Evolutionary conservation across 2,113 vertebrate genomes (phyloP), one percentile per base, ranked within the genome.

Genomic region (Notothenia coriiceps): DNA sequence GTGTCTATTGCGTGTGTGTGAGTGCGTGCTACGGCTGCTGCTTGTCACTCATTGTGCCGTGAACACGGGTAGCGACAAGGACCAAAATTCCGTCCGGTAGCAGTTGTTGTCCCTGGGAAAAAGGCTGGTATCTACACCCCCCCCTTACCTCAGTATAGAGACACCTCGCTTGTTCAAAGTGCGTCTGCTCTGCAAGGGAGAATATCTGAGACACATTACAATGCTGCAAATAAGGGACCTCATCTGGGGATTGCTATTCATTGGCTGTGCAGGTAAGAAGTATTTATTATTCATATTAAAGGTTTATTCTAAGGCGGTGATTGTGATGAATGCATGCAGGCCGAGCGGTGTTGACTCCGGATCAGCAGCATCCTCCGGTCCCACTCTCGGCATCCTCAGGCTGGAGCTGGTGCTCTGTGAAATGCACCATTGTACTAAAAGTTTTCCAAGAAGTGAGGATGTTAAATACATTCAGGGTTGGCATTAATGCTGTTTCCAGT

Each of bases 11-110:
- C 61, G 95, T 76, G 92, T 79, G 94, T 93, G 83, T 33, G 93
- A 84, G 96, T 83, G 93, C 90, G 96, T 96, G 95, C 96, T 97
- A 82, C 95, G 96, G 96, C 95, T 93, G 92, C 95, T 69, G 91
- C 95, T 91, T 97, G 96, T 97, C 97, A 96, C 94, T 98, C 96
- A 96, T 95, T 96, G 94, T 95, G 92, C 88, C 93, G 94, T 91
- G 94, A 94, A 89, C 87, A 85, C 88, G 84, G 86, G 89, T 61
- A 91, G 83, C 88, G 80, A 91, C 90, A 83, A 88, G 90, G 91
- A 94, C 91, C 89, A 86, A 86, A 83, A 90, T 70, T 56, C 78
- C 75, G 44, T 74, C 83, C 87, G 70, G 79, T 51, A 65, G 83
- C 88, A 79, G 86, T 80, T 86, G 75, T 85, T 84, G n/a, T 82